A percentile compares a stretch with the other conserved stretches of the same genome.
Evolutionary conservation across 2,888 invertebrate species (phyloP).

Genomic region (Frankliniella fusca): DNA sequence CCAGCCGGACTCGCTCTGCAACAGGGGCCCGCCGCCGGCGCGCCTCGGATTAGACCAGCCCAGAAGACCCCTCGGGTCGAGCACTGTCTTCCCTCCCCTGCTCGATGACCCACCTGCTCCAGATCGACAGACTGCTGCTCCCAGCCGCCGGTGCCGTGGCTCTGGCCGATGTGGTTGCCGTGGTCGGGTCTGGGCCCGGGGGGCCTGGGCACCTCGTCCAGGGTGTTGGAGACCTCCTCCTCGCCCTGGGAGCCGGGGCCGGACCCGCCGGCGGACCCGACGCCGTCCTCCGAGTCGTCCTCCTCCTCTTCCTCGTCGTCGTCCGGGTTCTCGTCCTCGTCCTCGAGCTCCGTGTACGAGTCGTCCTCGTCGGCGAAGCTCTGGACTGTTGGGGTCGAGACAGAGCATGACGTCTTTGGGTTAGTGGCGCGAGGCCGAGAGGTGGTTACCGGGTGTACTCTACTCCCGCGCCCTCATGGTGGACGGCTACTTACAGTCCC

Average conservation of each 20-base stretch:
- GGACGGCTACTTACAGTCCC: not conserved
- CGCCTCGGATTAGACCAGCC: constrained; percentile 47
- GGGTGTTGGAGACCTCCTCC: constrained; percentile 18
- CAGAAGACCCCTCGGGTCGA: constrained; percentile 41
- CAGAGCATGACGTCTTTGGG: no score
- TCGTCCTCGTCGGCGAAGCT: constrained; percentile 44
- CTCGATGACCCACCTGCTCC: constrained; percentile 45
- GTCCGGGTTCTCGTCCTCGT: constrained; percentile 36
- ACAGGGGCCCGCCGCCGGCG: constrained; percentile 47
- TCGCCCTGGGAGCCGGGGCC: not conserved
- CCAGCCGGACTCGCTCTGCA: constrained; percentile 14
- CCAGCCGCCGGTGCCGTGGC: not conserved
- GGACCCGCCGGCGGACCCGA: not conserved
- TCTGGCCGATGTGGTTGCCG: not conserved
- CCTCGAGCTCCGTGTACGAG: constrained; percentile 43
- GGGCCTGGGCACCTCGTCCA: not conserved
- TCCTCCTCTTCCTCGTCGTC: constrained; percentile 51
- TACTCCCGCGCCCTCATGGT: not conserved
- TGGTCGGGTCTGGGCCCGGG: not conserved
- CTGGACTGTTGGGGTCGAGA: constrained; percentile 39
- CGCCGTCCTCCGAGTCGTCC: constrained; percentile 39
- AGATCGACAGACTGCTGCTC: constrained; percentile 54
- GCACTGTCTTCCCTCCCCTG: not conserved
- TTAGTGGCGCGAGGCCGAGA: no score
- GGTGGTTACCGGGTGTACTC: not conserved